Base-by-base conservation (phyloP, 2,888 invertebrate species). In the Apamea anceps region DNA sequence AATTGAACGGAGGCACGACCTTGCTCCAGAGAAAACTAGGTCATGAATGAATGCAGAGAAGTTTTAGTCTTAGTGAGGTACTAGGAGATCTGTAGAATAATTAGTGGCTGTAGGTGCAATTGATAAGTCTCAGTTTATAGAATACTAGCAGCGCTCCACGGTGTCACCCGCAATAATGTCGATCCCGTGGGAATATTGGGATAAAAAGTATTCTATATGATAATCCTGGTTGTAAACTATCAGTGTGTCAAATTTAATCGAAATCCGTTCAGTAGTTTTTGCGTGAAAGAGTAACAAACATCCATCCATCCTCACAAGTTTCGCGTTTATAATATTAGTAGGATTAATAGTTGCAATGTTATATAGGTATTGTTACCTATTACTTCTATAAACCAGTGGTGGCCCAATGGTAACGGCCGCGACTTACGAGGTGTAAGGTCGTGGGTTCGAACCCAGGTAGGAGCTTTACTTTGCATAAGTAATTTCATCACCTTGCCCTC, bases 1-100 rank as follows among this genome's bases (percentile, higher is more conserved):
- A 63, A 83, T 37, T 75, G 72, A 68, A 37, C 32, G 32, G n/a
- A 32, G 25, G 60, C 48, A 28, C 68, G 37, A 81, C 85, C 85
- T 80, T 81, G 75, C 81, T 54, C 75, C 65, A 75, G 72, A 70
- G 21, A 51, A 0, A 68, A 51, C 28, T 80, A 70, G 75, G 85
- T 81, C 85, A 81, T 81, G 81, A 72, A 77, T 63, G 37, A 25
- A 1, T n/a, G 15, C 54, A 37, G 54, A 76, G 62, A 62, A 28
- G 10, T 54, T n/a, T 18, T 45, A 10, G 32, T 32, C 32, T 32
- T 32, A 42, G 28, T 32, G 25, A 28, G 15, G 48, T 48, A 66
- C 13, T 28, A 28, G 6, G n/a, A 70, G 48, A 82, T 65, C 10
- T 63, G 2, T 37, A 21, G 15, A 25, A 54, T 62, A 62, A 63